Evolutionary conservation across 2,113 vertebrate species (phyloP).

Genomic region (Solea solea): DNA sequence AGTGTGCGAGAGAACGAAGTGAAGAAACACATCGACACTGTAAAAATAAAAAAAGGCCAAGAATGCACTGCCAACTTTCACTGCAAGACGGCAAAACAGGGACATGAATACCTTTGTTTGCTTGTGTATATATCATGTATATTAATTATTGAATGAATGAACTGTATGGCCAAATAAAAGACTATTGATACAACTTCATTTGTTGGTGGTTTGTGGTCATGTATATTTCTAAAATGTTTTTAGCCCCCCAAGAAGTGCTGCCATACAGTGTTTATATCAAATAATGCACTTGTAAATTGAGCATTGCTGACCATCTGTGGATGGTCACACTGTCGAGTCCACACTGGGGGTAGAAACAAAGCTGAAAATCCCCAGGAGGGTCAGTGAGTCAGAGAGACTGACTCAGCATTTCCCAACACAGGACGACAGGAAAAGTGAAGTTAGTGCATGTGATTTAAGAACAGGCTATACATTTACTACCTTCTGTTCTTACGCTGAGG

Average conservation of each 20-base stretch:
- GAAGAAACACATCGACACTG: conserved; percentile 51
- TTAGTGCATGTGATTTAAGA: too few relatives aligned
- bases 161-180: conserved; percentile 77
- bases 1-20: not conserved
- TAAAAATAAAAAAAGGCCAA: conserved; percentile 50
- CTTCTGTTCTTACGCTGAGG: too few relatives aligned
- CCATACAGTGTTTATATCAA: conserved; percentile 45
- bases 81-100: conserved; percentile 58
- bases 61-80: conserved; percentile 72
- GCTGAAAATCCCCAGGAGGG: conserved; percentile 4
- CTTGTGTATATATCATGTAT: conserved; percentile 77
- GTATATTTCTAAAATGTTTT: conserved; percentile 13
- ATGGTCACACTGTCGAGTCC: not conserved
- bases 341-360: conserved; percentile 55
- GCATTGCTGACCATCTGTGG: conserved; percentile 55
- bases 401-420: conserved; percentile 63
- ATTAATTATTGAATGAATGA: conserved; percentile 69
- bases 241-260: conserved; percentile 2
- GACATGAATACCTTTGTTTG: conserved; percentile 55
- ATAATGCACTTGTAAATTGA: conserved; percentile 45
- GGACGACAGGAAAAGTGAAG: conserved; percentile 1
- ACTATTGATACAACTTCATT: conserved; percentile 56
- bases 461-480: too few relatives aligned
- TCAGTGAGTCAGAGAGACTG: conserved; percentile 56
- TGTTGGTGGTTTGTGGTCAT: not conserved